Evolutionary conservation across 2,888 invertebrate species (phyloP).

Genomic region (Mantis religiosa): DNA sequence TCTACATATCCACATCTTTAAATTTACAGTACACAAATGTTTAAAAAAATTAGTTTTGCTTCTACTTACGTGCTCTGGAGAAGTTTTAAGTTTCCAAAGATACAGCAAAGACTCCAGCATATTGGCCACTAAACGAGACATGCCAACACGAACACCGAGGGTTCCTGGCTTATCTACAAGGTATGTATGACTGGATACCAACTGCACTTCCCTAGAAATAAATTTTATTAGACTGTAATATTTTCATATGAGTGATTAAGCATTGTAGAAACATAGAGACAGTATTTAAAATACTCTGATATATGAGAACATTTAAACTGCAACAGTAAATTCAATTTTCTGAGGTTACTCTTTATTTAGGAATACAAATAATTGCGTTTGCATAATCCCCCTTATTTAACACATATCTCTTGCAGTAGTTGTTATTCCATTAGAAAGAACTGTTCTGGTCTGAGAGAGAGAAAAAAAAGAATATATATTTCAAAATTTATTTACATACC

Average conservation of each 20-base stretch:
- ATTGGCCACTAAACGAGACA: constrained; percentile 77
- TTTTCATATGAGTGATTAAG: no score
- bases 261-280: no score
- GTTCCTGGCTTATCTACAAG: constrained; percentile 40
- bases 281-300: no score
- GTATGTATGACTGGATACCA: constrained; percentile 49
- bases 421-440: no score
- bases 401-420: no score
- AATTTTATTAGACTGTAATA: background rate
- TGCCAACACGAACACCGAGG: constrained; percentile 50
- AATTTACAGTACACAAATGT: background rate
- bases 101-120: constrained; percentile 79
- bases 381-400: no score
- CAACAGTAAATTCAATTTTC: no score
- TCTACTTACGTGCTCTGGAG: constrained; percentile 69
- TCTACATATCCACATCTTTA: background rate
- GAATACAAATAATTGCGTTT: no score
- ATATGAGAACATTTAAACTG: no score
- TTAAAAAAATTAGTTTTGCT: background rate
- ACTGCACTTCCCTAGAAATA: constrained; percentile 49
- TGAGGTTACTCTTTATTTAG: no score
- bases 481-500: constrained; percentile 52
- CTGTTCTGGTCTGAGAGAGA: no score
- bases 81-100: constrained; percentile 70
- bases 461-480: no score